Conservation (phyloP, 2,888 invertebrate genomes). For the Syrista parreyssii region DNA sequence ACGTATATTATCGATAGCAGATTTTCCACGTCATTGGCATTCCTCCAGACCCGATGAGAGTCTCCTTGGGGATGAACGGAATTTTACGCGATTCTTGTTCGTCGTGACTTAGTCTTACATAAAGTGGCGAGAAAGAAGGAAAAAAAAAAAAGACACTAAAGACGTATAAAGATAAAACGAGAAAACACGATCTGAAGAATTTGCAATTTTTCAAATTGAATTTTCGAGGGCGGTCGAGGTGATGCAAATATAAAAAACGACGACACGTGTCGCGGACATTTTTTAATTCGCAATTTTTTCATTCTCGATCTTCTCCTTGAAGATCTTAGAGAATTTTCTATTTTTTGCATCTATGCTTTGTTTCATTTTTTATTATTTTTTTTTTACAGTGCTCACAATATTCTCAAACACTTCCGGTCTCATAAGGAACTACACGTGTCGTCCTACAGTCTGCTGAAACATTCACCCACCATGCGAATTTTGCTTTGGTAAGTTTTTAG, state of each 20-base stretch:
- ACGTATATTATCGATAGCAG: constrained; percentile 34
- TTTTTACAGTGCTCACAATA: constrained; percentile 50
- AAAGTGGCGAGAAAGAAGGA: not conserved
- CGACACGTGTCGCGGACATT: not conserved
- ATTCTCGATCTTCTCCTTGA: not conserved
- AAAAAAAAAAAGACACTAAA: not conserved
- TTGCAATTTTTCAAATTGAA: not conserved
- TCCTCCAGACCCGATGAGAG: constrained; percentile 27
- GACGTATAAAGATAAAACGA: not conserved
- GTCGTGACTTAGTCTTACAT: not conserved
- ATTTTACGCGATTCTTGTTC: not conserved
- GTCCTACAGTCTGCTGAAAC: constrained; percentile 60
- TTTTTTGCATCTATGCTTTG: not conserved
- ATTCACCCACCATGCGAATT: constrained; percentile 51
- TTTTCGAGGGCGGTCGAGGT: not conserved
- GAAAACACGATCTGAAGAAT: not conserved
- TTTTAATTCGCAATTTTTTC: not conserved
- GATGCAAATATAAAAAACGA: not conserved
- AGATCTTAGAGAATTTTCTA: not conserved
- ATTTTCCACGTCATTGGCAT: constrained; percentile 37
- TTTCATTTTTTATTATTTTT: not conserved
- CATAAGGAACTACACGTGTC: constrained; percentile 56
- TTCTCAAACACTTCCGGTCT: constrained; percentile 53
- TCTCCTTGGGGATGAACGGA: not conserved
- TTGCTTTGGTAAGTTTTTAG: constrained; percentile 51